Percentiles rank a stretch among this genome's conserved stretches.
phyloP scores from a whole-genome alignment of 2,113 vertebrate species.

The Eolophus roseicapilla region DNA sequence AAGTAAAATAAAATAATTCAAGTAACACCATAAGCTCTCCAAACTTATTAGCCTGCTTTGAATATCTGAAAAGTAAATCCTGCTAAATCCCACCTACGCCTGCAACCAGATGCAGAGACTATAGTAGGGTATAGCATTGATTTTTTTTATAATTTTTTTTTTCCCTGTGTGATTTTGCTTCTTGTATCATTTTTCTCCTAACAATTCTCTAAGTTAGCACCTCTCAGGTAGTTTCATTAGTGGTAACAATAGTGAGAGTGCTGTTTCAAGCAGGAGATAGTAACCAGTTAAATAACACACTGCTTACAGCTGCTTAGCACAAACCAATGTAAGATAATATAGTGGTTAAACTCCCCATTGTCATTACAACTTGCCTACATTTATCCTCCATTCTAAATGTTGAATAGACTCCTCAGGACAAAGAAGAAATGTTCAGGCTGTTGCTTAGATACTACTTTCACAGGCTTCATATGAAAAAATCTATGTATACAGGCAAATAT shows the following conservation, averaged over 20 bases:
- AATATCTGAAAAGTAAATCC: conserved; percentile 1
- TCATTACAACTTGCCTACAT: neutral
- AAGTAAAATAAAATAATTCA: neutral
- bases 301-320: neutral
- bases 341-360: neutral
- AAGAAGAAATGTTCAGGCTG: conserved; percentile 16
- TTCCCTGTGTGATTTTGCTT: neutral
- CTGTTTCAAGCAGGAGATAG: neutral
- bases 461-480: conserved; percentile 18
- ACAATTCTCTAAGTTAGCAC: neutral
- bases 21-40: neutral
- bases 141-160: neutral
- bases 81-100: neutral
- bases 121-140: neutral
- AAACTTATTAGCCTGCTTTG: neutral
- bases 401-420: conserved; percentile 47
- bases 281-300: neutral
- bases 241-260: neutral
- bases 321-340: neutral
- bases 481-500: neutral
- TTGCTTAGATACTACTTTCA: conserved; percentile 63
- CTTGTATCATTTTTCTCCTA: neutral
- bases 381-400: neutral
- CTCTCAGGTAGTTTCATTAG: neutral
- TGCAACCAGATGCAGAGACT: neutral